Base-by-base conservation (phyloP, 2,113 vertebrate genomes). In the Otus sunia region DNA sequence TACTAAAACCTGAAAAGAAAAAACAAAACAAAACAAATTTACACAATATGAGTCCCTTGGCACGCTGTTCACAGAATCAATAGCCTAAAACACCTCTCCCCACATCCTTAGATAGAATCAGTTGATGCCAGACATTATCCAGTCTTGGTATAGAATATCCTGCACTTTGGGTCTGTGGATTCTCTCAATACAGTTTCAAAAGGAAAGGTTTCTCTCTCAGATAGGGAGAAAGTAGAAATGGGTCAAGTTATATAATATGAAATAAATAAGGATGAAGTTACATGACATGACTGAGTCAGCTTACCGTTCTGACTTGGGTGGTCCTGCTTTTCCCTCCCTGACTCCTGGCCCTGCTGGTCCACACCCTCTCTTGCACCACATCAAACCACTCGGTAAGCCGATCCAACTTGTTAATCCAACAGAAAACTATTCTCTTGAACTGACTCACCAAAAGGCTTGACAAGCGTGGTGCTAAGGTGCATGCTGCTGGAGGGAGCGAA, bases 321-420 rank as follows among this genome's bases (percentile, higher is more conserved):
- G 96, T 97, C 96, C 92, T 86, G 49, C 94, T 87, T 75, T 80
- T 85, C 77, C 37, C 50, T 96, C 71, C 62, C 90, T 7, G 4
- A 76, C 53, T 95, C 69, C 84, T 82, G 92, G 87, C 69, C 52
- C 69, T 89, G 80, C 76, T 56, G 30, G 53, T 79, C 90, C 94
- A 96, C 94, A 79, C 94, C 94, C 96, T 96, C 66, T 96, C 92
- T 97, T 96, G 91, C 87, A 96, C 92, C 93, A 97, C 94, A 96
- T 96, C 87, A 96, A 96, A 96, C 92, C 62, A 41, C 84, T 88
- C 5, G 1, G 77, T 56, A 85, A 88, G 2, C 69, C 3, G 41
- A 97, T 88, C 85, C 87, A 93, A 79, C 87, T 90, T 45, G 94
- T 88, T 94, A 94, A 94, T 79, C 85, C 92, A 79, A 93, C 74